Evolutionary conservation across 2,888 invertebrate genomes (phyloP).

Genomic region (Epsilonema sp.): DNA sequence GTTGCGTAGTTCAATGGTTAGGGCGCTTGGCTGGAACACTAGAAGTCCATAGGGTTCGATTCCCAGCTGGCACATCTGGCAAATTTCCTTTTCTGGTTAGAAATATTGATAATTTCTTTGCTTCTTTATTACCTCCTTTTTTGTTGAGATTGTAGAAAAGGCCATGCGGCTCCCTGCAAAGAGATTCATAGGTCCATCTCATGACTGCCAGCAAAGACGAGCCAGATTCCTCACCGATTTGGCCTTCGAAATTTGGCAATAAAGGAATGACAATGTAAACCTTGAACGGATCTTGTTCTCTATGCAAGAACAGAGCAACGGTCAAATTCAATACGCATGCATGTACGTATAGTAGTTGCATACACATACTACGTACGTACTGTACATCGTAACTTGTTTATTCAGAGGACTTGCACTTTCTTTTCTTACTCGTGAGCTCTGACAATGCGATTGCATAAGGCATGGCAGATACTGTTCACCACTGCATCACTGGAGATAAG

Average conservation of each 20-base stretch:
- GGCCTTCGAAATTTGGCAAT: conserved; percentile 34
- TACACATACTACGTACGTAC: no score
- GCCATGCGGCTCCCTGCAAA: conserved; percentile 66
- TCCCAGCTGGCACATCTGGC: no score
- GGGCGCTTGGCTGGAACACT: no score
- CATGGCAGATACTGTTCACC: conserved; percentile 32
- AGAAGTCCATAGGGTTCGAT: no score
- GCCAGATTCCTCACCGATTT: conserved; percentile 35
- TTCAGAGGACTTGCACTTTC: background rate
- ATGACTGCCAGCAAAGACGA: conserved; percentile 76
- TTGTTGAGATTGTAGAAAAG: conserved; percentile 43
- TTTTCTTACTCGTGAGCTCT: conserved; percentile 26
- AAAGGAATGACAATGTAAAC: conserved; percentile 26
- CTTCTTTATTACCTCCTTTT: background rate
- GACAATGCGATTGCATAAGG: conserved; percentile 33
- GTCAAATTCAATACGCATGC: no score
- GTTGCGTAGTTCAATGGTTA: no score
- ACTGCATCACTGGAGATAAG: conserved; percentile 16
- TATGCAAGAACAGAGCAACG: no score
- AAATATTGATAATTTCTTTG: no score
- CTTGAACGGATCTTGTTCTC: conserved; percentile 22
- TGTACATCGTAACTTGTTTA: no score
- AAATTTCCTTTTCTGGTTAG: no score
- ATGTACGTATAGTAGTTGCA: no score
- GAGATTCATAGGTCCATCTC: conserved; percentile 90